A percentile compares a stretch with the other conserved stretches of the same genome.
Conservation (phyloP, 2,113 vertebrate species). For the Onychorhynchus coronatus region DNA sequence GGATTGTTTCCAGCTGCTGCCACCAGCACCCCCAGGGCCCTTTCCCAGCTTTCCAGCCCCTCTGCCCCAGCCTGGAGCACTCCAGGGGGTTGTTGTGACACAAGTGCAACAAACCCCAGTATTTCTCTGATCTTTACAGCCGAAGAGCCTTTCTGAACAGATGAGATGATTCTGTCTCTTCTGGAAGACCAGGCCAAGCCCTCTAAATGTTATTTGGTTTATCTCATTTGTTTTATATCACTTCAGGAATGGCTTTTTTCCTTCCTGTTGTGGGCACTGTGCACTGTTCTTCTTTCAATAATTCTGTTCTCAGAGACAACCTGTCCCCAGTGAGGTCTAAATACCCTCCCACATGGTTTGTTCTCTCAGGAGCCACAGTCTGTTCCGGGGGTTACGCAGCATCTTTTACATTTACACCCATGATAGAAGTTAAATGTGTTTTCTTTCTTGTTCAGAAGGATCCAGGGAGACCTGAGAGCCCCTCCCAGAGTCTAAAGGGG, state of each 20-base stretch:
- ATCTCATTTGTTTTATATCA: not conserved
- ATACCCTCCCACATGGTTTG: fast-evolving
- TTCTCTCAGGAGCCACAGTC: not conserved
- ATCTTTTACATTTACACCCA: not conserved
- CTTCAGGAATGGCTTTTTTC: not conserved
- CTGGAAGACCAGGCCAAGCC: not conserved
- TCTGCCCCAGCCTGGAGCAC: not conserved
- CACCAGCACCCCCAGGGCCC: not conserved
- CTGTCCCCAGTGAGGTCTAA: not conserved
- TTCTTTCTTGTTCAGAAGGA: not conserved
- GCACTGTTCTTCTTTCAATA: not conserved
- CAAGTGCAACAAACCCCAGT: not conserved
- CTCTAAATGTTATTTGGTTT: not conserved
- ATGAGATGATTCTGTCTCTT: not conserved
- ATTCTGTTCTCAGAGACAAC: not conserved
- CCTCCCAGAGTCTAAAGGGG: not conserved
- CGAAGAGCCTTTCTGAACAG: not conserved
- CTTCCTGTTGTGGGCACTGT: not conserved
- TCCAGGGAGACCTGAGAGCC: not conserved
- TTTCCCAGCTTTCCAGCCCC: not conserved
- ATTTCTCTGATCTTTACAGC: not conserved
- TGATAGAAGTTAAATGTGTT: not conserved
- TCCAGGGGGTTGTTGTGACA: not conserved
- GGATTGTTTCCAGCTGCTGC: not conserved
- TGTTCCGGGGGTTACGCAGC: fast-evolving